Evolutionary conservation across 2,888 invertebrate species (phyloP), one percentile per base, ranked within the genome.

Genomic region (Phytoseiulus persimilis): DNA sequence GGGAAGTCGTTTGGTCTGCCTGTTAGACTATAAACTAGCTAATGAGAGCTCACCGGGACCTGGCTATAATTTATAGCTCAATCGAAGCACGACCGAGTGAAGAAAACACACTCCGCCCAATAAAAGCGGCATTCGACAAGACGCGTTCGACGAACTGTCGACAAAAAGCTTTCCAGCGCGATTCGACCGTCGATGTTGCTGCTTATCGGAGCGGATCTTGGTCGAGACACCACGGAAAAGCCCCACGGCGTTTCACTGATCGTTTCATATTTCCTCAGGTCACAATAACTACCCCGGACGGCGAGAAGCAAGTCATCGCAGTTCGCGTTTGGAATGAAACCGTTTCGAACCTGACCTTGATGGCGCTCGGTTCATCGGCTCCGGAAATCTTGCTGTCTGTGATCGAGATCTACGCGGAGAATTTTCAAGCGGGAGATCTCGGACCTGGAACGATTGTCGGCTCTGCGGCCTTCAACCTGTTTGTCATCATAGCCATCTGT

Each of bases 281-380:
- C 92, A 95, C 95, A 92, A 95, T 99, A 90, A 96, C 96, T 92
- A 96, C 96, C 91, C 95, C 96, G 91, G 96, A 96, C 92, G 96
- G 97, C 91, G 96, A 97, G 91, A 95, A 95, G 28, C 96, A 97
- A 92, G 96, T 96, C 91, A 94, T 99, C 84, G 96, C 95, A 90
- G 98, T 99, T 31, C 94, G 98, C 90, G 96, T 99, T 90, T 99
- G 99, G 99, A 99, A 99, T 93, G 99, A 99, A 93, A 99, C 99
- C 0, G 99, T 99, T 84, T 98, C 98, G 91, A 99, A 99, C 93
- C 94, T 99, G 91, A 99, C 99, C 6, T 94, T 99, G 90, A 99
- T 99, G 99, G 99, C 99, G 28, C 94, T 99, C 90, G 99, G 99
- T 1, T 98, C 98, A 32, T 98, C 98, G 92, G 99, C 99, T 0